Evolutionary conservation across 2,113 vertebrate genomes (phyloP), one percentile per base, ranked within the genome.

Genomic region (Natator depressus): DNA sequence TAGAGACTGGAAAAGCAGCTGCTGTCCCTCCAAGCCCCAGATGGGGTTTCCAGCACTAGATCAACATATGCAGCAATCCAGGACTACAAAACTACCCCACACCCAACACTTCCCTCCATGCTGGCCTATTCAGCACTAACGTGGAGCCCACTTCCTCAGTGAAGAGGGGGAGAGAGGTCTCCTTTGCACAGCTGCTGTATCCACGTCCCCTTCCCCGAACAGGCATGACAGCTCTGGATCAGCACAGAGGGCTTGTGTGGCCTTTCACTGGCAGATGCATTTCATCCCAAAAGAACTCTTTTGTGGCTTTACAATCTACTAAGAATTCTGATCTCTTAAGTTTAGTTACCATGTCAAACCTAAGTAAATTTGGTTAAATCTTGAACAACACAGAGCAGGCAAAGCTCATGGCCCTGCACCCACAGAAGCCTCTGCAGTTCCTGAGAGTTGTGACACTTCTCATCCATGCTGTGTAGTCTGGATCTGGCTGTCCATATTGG

Each of bases 31-130:
- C 75, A 47, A 72, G 13, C 24, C 42, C 38, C 38, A 75, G 22
- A 38, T 38, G 31, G 35, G 65, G 6, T 72, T 38, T 38, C 42
- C 24, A 16, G 4, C 10, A 27, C 78, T 62, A 62, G 57, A 22
- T 29, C 1, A 29, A 4, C 1, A 1, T 4, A 12, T 7, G 47
- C 16, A 27, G 38, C 38, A 25, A 46, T 24, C 42, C 75, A 25
- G 24, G 5, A 38, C 22, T 38, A 38, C 75, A 42, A 27, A 76
- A 76, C 38, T 24, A 46, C 75, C 20, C 75, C 38, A 14, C 75
- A 24, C 38, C 75, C 38, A 27, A 38, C 75, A 76, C 38, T 25
- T 46, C 42, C 10, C n/a, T 46, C 22, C 42, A 42, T 25, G 75
- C 42, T 46, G 11, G 75, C 42, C 20, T 46, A 24, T 46, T 31